A percentile compares a stretch with the other conserved stretches of the same genome.
These are phyloP conservation scores for Manis crassicaudata DNA, from an alignment of 2,797 vertebrate species.

Conservation along the genomic window DNA sequence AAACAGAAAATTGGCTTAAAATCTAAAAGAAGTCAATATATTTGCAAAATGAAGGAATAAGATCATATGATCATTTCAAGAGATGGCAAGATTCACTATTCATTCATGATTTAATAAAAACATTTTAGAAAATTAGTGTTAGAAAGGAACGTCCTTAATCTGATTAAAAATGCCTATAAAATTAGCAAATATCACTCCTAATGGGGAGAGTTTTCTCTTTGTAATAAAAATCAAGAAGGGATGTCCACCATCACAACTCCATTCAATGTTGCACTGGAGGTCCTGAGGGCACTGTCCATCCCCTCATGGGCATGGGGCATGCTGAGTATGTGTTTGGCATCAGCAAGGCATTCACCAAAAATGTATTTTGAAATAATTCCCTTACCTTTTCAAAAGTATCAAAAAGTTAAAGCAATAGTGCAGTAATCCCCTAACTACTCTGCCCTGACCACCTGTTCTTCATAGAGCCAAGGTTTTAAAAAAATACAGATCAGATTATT, in stretches of 20 bases:
- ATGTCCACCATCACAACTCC: neutral
- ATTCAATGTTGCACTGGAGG: neutral
- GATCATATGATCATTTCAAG: neutral
- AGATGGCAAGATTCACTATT: neutral
- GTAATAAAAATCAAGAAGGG: neutral
- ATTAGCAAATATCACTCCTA: neutral
- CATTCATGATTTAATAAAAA: neutral
- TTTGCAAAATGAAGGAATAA: slow-evolving; percentile 35
- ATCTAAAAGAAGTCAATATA: neutral
- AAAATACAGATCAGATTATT: neutral
- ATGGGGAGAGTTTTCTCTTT: neutral
- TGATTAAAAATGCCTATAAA: neutral
- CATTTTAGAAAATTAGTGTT: neutral
- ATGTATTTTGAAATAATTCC: slow-evolving; percentile 13
- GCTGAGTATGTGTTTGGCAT: neutral
- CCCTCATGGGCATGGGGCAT: neutral
- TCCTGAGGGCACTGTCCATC: neutral
- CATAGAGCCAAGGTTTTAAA: neutral
- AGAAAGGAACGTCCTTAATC: neutral
- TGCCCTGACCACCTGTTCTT: neutral
- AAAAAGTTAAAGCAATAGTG: neutral
- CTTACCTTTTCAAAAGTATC: neutral
- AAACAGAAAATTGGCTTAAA: neutral
- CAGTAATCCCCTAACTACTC: neutral
- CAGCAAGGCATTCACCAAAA: neutral